Percentiles rank a stretch among this genome's conserved stretches.
Evolutionary conservation across 2,113 vertebrate species (phyloP).

Genomic region (Datnioides undecimradiatus): DNA sequence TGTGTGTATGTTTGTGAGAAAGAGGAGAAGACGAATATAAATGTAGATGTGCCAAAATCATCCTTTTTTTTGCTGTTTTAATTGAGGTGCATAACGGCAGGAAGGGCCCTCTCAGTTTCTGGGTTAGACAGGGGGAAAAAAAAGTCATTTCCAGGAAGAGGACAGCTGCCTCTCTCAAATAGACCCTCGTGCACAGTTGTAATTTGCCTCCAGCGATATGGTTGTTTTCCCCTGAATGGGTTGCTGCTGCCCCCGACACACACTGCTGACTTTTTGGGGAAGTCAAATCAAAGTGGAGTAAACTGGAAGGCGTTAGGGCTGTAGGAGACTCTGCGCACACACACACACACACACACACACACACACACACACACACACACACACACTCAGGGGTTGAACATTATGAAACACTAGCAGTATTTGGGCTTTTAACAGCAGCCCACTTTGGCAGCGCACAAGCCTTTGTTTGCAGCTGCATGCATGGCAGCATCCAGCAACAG

Average conservation of each 20-base stretch:
- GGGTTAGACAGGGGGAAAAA: constrained; percentile 12
- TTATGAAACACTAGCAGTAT: constrained; percentile 70
- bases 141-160: constrained; percentile 57
- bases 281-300: constrained; percentile 16
- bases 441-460: constrained; percentile 48
- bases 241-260: constrained; percentile 3
- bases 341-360: neutral
- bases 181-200: constrained; percentile 43
- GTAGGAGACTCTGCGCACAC: neutral
- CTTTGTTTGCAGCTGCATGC: constrained; percentile 73
- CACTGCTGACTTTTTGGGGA: constrained; percentile 1
- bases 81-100: constrained; percentile 15
- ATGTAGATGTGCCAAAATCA: constrained; percentile 6
- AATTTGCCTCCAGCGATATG: constrained; percentile 6
- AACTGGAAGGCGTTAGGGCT: constrained; percentile 50
- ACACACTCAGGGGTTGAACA: constrained; percentile 14
- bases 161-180: constrained; percentile 53
- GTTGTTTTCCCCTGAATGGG: constrained; percentile 8
- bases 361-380: neutral
- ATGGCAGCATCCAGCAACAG: constrained; percentile 61
- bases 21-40: neutral
- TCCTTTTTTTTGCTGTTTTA: constrained; percentile 27
- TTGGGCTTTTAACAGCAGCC: constrained; percentile 60
- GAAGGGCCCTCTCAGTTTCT: constrained; percentile 37
- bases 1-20: neutral